Evolutionary conservation across 1,140 invertebrate species (phyloP).

Genomic region (Drosophila tani): DNA sequence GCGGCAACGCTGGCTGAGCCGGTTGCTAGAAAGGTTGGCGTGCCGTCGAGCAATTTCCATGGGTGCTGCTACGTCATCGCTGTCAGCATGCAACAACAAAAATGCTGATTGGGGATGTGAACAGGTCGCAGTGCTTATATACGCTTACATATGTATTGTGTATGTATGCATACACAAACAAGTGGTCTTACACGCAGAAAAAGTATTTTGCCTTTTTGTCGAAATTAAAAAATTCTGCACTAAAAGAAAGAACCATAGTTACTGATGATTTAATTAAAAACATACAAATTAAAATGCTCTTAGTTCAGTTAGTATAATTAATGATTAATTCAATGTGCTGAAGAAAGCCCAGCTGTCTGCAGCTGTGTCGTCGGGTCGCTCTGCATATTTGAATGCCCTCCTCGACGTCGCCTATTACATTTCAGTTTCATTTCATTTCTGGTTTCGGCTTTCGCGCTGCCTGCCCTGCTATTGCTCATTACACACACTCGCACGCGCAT

Average conservation of each 20-base stretch:
- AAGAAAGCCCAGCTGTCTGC: background rate
- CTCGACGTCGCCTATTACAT: conserved; percentile 60
- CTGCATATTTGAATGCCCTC: conserved; percentile 49
- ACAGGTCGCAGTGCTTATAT: conserved; percentile 33
- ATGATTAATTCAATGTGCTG: too few species aligned
- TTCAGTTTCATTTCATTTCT: conserved; percentile 74
- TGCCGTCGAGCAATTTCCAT: conserved; percentile 23
- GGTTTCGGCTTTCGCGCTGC: conserved; percentile 66
- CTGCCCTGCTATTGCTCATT: conserved; percentile 58
- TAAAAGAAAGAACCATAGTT: background rate
- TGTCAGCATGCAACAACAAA: conserved; percentile 28
- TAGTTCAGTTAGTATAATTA: background rate
- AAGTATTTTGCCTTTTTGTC: background rate
- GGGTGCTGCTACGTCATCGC: conserved; percentile 55
- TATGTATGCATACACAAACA: conserved; percentile 16
- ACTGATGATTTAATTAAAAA: too few species aligned
- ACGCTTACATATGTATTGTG: conserved; percentile 6
- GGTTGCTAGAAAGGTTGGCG: conserved; percentile 17
- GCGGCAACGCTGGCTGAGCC: conserved; percentile 3
- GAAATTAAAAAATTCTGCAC: background rate
- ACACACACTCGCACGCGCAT: conserved; percentile 47
- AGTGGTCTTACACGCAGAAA: conserved; percentile 13
- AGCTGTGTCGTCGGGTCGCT: background rate
- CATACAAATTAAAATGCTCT: background rate
- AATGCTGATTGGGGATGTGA: conserved; percentile 33